phyloP scores from a whole-genome alignment of 2,113 vertebrate genomes.

The Nematolebias whitei region DNA sequence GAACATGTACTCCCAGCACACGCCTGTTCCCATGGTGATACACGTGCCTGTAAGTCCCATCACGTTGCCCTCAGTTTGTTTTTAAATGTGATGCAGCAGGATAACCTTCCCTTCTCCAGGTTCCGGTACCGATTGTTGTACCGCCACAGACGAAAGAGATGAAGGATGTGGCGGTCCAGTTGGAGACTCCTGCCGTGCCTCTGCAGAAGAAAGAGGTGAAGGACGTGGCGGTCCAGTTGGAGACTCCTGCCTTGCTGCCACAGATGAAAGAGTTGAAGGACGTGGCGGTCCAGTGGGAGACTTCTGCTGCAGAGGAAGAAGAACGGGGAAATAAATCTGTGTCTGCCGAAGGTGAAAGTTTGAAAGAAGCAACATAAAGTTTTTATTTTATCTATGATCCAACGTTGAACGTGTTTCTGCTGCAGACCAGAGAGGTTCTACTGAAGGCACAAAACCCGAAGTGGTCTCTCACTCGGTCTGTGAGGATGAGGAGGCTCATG shows the following conservation, averaged over 20 bases:
- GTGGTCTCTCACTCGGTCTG: constrained; percentile 82
- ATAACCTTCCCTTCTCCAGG: constrained; percentile 69
- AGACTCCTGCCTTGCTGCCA: no score
- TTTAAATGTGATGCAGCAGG: not conserved
- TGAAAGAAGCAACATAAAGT: not conserved
- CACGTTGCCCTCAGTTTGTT: not conserved
- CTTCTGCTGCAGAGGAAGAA: constrained; percentile 67
- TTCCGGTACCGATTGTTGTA: constrained; percentile 89
- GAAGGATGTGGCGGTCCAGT: no score
- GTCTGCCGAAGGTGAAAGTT: constrained; percentile 78
- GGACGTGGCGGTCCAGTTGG: no score
- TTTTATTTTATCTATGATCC: not conserved
- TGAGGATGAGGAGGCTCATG: constrained; percentile 76
- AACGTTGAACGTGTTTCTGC: not conserved
- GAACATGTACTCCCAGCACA: constrained; percentile 93
- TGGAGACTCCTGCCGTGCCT: no score
- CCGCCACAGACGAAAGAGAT: constrained; percentile 83
- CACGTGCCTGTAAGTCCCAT: constrained; percentile 87
- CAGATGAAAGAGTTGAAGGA: no score
- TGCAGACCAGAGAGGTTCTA: constrained; percentile 86
- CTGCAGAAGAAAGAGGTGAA: no score
- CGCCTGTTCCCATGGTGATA: constrained; percentile 87
- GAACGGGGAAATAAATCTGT: constrained; percentile 81
- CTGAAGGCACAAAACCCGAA: constrained; percentile 84
- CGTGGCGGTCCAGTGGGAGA: constrained; percentile 63